Conservation (phyloP, 2,888 invertebrate species). For the Octodonta nipae region DNA sequence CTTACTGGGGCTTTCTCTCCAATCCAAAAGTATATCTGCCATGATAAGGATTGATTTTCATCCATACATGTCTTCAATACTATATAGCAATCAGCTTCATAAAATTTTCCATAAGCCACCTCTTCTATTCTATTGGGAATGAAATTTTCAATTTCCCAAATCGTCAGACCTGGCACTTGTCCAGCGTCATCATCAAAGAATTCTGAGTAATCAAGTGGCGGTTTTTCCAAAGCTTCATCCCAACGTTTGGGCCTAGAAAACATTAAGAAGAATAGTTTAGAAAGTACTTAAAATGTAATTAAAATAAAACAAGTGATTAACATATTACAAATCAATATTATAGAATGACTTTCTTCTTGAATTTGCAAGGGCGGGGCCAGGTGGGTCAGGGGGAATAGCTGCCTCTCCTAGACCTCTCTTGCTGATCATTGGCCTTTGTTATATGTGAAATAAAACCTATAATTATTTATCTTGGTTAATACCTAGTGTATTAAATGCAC, state of each 20-base stretch:
- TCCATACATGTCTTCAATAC: conserved; percentile 78
- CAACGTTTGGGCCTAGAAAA: conserved; percentile 75
- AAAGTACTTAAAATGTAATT: no score
- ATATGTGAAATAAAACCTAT: no score
- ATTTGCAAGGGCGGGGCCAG: no score
- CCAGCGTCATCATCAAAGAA: conserved; percentile 94
- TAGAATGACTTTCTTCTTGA: no score
- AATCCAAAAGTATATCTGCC: conserved; percentile 99
- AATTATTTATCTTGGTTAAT: no score
- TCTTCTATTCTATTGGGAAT: conserved; percentile 88
- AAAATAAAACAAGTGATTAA: no score
- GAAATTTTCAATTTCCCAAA: conserved; percentile 99
- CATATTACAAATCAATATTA: no score
- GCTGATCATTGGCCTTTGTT: no score
- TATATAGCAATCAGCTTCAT: conserved; percentile 98
- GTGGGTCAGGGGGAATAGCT: no score
- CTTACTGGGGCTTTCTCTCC: conserved; percentile 84
- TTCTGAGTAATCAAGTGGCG: conserved; percentile 90
- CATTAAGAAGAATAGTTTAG: no score
- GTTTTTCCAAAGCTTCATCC: conserved; percentile 92
- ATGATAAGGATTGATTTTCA: conserved; percentile 69
- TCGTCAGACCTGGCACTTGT: conserved; percentile 76
- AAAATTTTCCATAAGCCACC: conserved; percentile 93
- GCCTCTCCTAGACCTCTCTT: no score
- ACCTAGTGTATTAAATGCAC: no score